phyloP scores from a whole-genome alignment of 2,888 invertebrate species.

The Tachina fera region DNA sequence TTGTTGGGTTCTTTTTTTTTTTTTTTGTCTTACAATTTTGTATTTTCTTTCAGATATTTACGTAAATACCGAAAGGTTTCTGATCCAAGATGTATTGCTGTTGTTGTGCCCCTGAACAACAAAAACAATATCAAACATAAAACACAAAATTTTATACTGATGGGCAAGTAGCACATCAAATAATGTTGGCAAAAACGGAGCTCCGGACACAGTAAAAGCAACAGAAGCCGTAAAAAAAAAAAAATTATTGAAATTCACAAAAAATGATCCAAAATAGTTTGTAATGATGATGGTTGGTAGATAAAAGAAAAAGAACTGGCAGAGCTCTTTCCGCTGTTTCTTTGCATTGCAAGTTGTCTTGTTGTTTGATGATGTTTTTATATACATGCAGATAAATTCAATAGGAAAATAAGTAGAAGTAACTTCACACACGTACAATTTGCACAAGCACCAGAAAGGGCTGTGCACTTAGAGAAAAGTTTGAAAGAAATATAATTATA shows the following conservation, averaged over 20 bases:
- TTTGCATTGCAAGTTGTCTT: conserved; percentile 30
- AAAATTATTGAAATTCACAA: conserved; percentile 73
- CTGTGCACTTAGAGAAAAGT: neutral
- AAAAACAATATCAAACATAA: conserved; percentile 36
- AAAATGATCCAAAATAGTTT: conserved; percentile 72
- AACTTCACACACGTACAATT: neutral
- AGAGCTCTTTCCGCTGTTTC: neutral
- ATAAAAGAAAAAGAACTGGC: conserved; percentile 27
- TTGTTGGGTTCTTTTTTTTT: conserved; percentile 41
- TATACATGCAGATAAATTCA: conserved; percentile 24
- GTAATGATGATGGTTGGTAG: conserved; percentile 55
- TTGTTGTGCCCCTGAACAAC: neutral
- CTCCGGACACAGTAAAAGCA: conserved; percentile 14
- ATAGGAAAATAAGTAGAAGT: conserved; percentile 39
- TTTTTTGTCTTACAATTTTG: too few species aligned
- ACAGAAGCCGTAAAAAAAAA: conserved; percentile 72
- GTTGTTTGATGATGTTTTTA: conserved; percentile 56
- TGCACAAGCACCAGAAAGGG: too few species aligned
- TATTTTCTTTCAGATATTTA: conserved; percentile 48
- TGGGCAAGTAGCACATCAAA: conserved; percentile 59
- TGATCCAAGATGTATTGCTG: conserved; percentile 70
- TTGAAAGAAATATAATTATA: too few species aligned
- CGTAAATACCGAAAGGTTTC: conserved; percentile 72
- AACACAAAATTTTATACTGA: conserved; percentile 47
- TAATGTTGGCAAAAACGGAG: conserved; percentile 40